phyloP scores from a whole-genome alignment of 2,113 vertebrate genomes.

The Ochotona curzoniae region DNA sequence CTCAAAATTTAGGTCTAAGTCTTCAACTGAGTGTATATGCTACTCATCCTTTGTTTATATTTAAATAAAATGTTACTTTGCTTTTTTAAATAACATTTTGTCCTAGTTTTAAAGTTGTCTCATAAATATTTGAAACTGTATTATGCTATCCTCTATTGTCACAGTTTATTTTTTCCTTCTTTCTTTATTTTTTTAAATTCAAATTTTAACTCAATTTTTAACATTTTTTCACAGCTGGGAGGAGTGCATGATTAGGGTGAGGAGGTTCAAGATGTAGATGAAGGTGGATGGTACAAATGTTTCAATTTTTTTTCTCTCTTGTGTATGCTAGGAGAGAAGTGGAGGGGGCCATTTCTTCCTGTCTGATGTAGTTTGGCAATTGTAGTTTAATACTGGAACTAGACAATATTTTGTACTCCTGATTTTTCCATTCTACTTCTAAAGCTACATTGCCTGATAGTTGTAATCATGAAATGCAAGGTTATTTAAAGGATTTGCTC shows the following conservation, averaged over 20 bases:
- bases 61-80: neutral
- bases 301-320: no score
- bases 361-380: neutral
- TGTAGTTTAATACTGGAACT: neutral
- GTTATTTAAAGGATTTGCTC: constrained; percentile 30
- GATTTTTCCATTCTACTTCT: neutral
- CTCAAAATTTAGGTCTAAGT: neutral
- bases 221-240: no score
- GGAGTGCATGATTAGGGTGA: no score
- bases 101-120: neutral
- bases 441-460: neutral
- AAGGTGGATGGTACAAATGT: no score
- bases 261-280: no score
- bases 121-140: neutral
- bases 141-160: neutral
- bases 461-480: neutral
- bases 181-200: no score
- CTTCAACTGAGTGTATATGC: neutral
- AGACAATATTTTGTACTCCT: neutral
- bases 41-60: neutral
- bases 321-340: no score
- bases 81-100: neutral
- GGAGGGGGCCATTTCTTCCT: no score
- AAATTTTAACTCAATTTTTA: no score
- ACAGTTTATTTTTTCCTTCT: no score